Percentiles rank a stretch among this genome's conserved stretches.
These are phyloP conservation scores for Punctoribates punctum DNA, from an alignment of 2,888 invertebrate genomes.

Conservation along the genomic window DNA sequence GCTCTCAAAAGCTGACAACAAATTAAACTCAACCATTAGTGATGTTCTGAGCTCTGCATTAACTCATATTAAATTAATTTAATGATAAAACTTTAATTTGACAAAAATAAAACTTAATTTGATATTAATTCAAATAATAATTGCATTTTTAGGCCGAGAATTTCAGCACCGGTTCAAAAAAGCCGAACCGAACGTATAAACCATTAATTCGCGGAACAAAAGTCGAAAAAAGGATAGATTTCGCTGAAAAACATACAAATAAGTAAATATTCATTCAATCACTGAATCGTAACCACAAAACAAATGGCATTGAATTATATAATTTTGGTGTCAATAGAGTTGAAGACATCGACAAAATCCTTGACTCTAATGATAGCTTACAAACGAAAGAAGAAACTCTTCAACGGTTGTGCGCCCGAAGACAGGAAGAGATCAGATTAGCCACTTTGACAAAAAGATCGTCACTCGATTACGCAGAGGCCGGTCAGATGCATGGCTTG, in stretches of 20 bases:
- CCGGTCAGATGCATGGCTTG: background rate
- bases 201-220: background rate
- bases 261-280: conserved; percentile 7
- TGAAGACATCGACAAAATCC: background rate
- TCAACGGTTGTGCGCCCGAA: background rate
- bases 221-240: conserved; percentile 14
- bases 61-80: too few species aligned
- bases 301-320: background rate
- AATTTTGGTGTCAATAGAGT: background rate
- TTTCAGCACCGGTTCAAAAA: background rate
- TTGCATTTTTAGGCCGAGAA: conserved; percentile 7
- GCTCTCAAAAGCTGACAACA: too few species aligned
- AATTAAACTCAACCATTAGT: too few species aligned
- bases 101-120: background rate
- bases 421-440: conserved; percentile 33
- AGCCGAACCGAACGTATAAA: conserved; percentile 11
- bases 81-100: background rate
- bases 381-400: conserved; percentile 17
- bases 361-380: background rate
- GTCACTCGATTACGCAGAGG: conserved; percentile 1
- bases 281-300: background rate
- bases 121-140: background rate
- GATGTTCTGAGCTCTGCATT: too few species aligned
- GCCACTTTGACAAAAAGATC: conserved; percentile 16
- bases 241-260: conserved; percentile 6